phyloP scores from a whole-genome alignment of 2,113 vertebrate genomes.

The Apeltes quadracus region DNA sequence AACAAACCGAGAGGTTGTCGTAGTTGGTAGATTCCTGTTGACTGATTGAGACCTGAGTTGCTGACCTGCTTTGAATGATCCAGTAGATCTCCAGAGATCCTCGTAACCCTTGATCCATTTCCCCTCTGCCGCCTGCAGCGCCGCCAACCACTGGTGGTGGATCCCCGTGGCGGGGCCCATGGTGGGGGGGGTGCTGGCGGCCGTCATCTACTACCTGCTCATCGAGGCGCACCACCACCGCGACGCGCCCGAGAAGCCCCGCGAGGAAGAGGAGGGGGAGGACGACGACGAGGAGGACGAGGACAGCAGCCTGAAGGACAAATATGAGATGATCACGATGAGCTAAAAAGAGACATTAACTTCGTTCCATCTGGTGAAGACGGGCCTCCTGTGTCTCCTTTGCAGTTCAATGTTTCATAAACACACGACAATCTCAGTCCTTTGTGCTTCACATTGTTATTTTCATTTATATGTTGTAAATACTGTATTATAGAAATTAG shows the following conservation, averaged over 20 bases:
- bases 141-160: constrained; percentile 94
- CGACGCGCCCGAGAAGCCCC: constrained; percentile 35
- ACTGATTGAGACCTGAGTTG: neutral
- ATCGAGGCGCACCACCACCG: constrained; percentile 89
- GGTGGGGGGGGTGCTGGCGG: constrained; percentile 86
- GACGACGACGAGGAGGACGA: constrained; percentile 75
- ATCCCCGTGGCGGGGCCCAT: constrained; percentile 90
- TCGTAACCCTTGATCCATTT: constrained; percentile 1
- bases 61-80: no score
- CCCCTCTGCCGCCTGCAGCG: constrained; percentile 74
- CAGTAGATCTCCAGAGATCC: constrained; percentile 32
- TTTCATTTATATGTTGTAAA: constrained; percentile 54
- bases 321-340: constrained; percentile 88
- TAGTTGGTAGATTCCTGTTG: neutral
- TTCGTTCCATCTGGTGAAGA: constrained; percentile 18
- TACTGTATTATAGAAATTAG: constrained; percentile 46
- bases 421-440: constrained; percentile 16
- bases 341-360: constrained; percentile 63
- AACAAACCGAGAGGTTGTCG: neutral
- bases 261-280: constrained; percentile 72
- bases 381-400: constrained; percentile 23
- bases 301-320: constrained; percentile 81
- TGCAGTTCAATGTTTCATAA: constrained; percentile 18
- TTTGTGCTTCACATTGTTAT: constrained; percentile 17
- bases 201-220: constrained; percentile 83